Evolutionary conservation across 2,113 vertebrate species (phyloP), one percentile per base, ranked within the genome.

Genomic region (Columba livia): DNA sequence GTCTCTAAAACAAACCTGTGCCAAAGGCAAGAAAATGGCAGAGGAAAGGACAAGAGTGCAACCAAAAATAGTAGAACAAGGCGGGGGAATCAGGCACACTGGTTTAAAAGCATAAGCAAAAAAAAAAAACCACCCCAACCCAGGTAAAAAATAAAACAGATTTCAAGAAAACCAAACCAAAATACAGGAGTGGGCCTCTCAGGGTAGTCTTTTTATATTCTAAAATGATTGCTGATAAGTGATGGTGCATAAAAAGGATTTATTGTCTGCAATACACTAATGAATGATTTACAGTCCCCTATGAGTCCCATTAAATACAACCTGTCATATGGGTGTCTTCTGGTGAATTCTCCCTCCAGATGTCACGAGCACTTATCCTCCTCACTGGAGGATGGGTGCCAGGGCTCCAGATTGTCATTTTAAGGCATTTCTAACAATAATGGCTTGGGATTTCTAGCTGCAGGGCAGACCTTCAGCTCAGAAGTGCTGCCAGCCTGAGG

Each of bases 391-490:
- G 73, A 83, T 0, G 0, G 6, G 44, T 94, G 85, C 96, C 93
- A 91, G 61, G 65, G 73, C 84, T 92, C 85, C 96, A 96, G 96
- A 95, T 75, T 96, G 96, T 81, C 57, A 51, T 87, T 94, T 90
- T 78, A 94, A 94, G 92, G 80, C 61, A 90, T 96, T 57, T 57
- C 77, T 90, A 75, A 44, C 51, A 90, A 90, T 67, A 93, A 79
- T 24, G 53, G 85, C 79, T 82, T 1, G 1, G 85, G 73, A 79
- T 96, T 90, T 70, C 92, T 90, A 75, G 77, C 93, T 94, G 79
- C 83, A 78, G 72, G 79, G 82, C 72, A 86, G 50, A 53, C 40
- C 72, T 65, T 90, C 75, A 5, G 34, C 57, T 93, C 85, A 94
- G 88, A 91, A 79, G 44, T 1, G 1, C 53, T 91, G 93, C 67